These are phyloP conservation scores for Zosterops borbonicus DNA, from an alignment of 2,113 vertebrate genomes.

Conservation along the genomic window DNA sequence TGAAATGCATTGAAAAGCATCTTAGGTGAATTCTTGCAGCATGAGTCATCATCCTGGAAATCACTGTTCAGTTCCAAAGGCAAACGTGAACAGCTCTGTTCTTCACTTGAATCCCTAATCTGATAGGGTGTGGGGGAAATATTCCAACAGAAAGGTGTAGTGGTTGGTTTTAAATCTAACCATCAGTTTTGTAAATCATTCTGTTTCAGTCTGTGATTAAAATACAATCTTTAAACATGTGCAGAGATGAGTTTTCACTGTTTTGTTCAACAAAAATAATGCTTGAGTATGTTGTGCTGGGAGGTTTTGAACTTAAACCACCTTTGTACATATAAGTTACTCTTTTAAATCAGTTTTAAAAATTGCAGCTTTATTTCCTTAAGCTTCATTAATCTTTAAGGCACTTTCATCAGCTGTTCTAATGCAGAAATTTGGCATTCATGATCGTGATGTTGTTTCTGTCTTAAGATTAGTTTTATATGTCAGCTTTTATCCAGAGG, in stretches of 20 bases:
- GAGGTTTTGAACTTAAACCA: not conserved
- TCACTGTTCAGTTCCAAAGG: conserved; percentile 55
- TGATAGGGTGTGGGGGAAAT: conserved; percentile 39
- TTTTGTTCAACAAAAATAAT: not conserved
- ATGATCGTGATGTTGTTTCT: not conserved
- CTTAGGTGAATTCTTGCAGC: conserved; percentile 46
- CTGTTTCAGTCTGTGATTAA: conserved; percentile 73
- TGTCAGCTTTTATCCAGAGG: not conserved
- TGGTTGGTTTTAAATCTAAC: conserved; percentile 71
- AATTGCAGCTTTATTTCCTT: not conserved
- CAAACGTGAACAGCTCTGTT: conserved; percentile 56
- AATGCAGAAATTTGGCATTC: not conserved
- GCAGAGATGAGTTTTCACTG: conserved; percentile 51
- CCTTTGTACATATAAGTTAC: not conserved
- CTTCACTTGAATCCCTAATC: conserved; percentile 50
- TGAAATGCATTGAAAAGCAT: conserved; percentile 29
- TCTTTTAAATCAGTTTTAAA: not conserved
- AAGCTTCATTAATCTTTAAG: not conserved
- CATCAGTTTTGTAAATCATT: conserved; percentile 73
- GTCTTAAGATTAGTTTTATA: not conserved
- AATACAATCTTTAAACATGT: conserved; percentile 67
- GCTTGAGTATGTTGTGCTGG: not conserved
- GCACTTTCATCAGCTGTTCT: not conserved
- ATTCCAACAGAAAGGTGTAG: conserved; percentile 59
- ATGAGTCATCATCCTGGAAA: conserved; percentile 59